Evolutionary conservation across 2,888 invertebrate species (phyloP), one percentile per base, ranked within the genome.

Genomic region (Torymus tubicola): DNA sequence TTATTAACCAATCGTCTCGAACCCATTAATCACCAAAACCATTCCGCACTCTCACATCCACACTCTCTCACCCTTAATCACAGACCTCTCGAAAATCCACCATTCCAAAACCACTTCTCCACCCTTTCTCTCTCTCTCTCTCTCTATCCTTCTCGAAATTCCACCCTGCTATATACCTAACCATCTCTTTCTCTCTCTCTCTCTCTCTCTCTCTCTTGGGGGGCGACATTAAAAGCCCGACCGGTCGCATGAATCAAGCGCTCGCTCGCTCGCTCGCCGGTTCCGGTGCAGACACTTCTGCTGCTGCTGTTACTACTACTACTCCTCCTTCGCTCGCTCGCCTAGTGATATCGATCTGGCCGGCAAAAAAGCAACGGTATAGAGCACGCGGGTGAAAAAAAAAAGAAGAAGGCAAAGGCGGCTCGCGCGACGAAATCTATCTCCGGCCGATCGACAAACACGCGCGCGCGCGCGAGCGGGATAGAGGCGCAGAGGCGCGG

Each of bases 261-360:
- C 61, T 55, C 53, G 21, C 14, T 5, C 53, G 21, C 14, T 5
- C 31, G 31, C 21, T 21, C 42, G 42, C 42, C 42, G 52, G 58
- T 65, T 72, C 60, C 60, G 60, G 58, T 16, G 71, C 50, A 70
- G 79, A 52, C 70, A 75, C 70, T 70, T 74, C 58, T 53, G 52
- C 69, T 8, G 8, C 42, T 42, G 31, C 21, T 21, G 21, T 2
- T 21, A 2, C 21, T 21, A 2, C 21, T 21, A 2, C 21, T 21
- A 2, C 2, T 21, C 21, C 21, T 50, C 58, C 12, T 13, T 31
- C 68, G 21, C 31, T 50, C 58, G n/a, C 16, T 31, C 68, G 21
- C 31, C 53, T 16, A n/a, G 53, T 55, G 70, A 75, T 75, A 71
- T 80, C 74, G 74, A 71, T 80, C 70, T 68, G 12, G 61, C 55